Percentiles rank a stretch among this genome's conserved stretches.
Evolutionary conservation across 2,797 vertebrate genomes (phyloP).

Genomic region (Arctocebus calabarensis): DNA sequence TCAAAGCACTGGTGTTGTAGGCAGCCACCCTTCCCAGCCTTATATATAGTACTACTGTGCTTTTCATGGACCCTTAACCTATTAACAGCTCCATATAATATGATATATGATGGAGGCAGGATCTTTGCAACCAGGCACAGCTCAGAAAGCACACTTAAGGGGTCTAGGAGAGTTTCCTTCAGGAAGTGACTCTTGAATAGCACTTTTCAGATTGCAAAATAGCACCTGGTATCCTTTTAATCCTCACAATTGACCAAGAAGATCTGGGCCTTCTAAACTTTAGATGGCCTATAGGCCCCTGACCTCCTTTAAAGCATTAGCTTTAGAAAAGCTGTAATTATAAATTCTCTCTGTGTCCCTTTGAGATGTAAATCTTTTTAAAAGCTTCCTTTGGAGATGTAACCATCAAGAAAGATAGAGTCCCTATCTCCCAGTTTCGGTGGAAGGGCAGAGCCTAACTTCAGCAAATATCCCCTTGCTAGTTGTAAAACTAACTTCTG

Average conservation of each 20-base stretch:
- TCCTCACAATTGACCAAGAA: not conserved
- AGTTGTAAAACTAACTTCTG: not conserved
- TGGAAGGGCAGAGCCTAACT: not conserved
- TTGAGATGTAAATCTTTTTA: slow-evolving; percentile 8
- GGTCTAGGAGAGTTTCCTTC: not conserved
- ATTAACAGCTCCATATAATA: not conserved
- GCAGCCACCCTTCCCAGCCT: not conserved
- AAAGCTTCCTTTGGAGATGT: not conserved
- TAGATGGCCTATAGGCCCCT: not conserved
- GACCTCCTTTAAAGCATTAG: not conserved
- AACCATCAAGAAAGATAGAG: not conserved
- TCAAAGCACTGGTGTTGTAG: not conserved
- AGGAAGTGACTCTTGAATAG: not conserved
- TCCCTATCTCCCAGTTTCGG: not conserved
- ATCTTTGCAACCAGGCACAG: not conserved
- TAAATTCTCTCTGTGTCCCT: not conserved
- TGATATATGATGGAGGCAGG: not conserved
- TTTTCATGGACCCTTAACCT: not conserved
- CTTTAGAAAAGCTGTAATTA: not conserved
- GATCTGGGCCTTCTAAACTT: not conserved
- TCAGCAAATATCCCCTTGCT: not conserved
- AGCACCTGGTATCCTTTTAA: not conserved
- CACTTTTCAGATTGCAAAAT: not conserved
- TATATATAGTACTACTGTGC: not conserved
- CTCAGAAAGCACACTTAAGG: not conserved